Conservation (phyloP, 2,113 vertebrate genomes). For the Megaleporinus macrocephalus region DNA sequence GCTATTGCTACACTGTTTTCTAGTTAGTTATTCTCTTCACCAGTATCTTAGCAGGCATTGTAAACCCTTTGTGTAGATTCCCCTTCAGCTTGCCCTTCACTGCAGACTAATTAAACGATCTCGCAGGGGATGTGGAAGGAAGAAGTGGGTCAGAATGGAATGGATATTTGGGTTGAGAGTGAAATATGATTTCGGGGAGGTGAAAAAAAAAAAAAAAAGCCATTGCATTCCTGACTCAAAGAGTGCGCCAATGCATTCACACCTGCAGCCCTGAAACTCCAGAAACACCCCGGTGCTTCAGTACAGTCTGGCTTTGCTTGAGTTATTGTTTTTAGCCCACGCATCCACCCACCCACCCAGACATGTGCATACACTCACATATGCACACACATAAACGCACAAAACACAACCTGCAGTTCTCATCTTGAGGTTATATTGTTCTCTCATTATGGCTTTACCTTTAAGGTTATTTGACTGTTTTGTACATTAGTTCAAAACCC, state of each 20-base stretch:
- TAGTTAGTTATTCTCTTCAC: neutral
- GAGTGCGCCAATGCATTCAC: conserved; percentile 30
- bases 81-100: conserved; percentile 55
- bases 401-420: neutral
- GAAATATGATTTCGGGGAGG: conserved; percentile 51
- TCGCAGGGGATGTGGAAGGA: conserved; percentile 24
- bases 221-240: conserved; percentile 36
- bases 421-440: neutral
- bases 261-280: conserved; percentile 41
- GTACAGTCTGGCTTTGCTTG: conserved; percentile 25
- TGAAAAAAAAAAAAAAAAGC: conserved; percentile 20
- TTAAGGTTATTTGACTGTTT: neutral
- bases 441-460: neutral
- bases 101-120: conserved; percentile 53
- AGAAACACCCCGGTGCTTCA: conserved; percentile 21
- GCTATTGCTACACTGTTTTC: neutral
- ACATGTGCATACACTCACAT: neutral
- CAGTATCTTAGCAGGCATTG: conserved; percentile 18
- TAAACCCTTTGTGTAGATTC: conserved; percentile 49
- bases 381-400: neutral
- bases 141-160: conserved; percentile 56
- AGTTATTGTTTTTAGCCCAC: conserved; percentile 40
- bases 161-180: conserved; percentile 49
- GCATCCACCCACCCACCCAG: neutral
- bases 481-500: neutral